Evolutionary conservation across 2,888 invertebrate species (phyloP), one percentile per base, ranked within the genome.

Genomic region (Stegana nigrithorax): DNA sequence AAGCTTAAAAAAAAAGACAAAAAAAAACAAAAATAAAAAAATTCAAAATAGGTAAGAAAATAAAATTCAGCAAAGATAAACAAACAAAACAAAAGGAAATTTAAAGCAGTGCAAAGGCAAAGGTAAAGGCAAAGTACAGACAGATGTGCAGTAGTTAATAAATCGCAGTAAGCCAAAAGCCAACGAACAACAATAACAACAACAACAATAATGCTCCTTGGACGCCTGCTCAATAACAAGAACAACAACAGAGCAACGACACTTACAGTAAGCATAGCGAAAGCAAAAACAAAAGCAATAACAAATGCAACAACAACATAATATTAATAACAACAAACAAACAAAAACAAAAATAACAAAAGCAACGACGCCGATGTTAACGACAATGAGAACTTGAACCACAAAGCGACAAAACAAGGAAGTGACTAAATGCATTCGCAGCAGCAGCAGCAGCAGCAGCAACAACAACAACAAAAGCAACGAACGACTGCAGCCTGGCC

Each of bases 361-460:
- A n/a, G n/a, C n/a, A n/a, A n/a, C n/a, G n/a, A n/a, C 47, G 21
- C 47, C 12, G 23, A 23, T 21, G 23, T 21, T 25, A 47, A 23
- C 8, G 21, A 7, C 47, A 47, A 25, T 32, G 32, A 32, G 14
- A 39, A 39, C 39, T 17, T 39, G 39, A 39, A 39, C 17, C 14
- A 47, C 5, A 47, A 47, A 47, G 47, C 47, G 12, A 47, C 19
- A 47, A 10, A 47, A 47, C 47, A 47, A 47, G 47, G 47, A 47
- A 47, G 47, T 47, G 21, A 23, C 47, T 47, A 47, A 47, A n/a
- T 47, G 47, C 39, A 39, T 39, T 39, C 17, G 39, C n/a, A 4
- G 39, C 14, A 14, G 17, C n/a, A 39, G 39, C 6, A 39, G 39
- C n/a, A 39, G 6, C 14, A 39, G 14, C n/a, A 39, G 39, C 1